Percentiles rank a stretch among this genome's conserved stretches.
phyloP scores from a whole-genome alignment of 2,113 vertebrate species.

The Tetrax tetrax region DNA sequence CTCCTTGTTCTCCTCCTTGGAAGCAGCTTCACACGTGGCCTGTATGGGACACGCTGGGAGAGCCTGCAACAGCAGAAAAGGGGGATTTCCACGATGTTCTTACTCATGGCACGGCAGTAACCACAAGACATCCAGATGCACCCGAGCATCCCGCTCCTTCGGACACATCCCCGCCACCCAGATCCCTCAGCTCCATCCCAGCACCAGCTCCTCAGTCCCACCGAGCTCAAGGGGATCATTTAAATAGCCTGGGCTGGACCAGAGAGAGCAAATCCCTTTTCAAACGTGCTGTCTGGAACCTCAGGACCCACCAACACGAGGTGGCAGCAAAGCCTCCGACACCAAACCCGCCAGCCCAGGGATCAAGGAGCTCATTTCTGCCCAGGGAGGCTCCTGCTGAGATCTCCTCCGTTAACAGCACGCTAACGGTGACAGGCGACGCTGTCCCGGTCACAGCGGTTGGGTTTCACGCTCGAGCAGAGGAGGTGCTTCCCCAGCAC shows the following conservation, averaged over 20 bases:
- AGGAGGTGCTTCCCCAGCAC: background rate
- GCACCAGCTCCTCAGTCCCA: background rate
- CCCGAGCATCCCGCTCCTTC: rapidly evolving
- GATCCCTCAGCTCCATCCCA: background rate
- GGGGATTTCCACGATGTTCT: background rate
- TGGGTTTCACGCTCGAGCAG: rapidly evolving
- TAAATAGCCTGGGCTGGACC: background rate
- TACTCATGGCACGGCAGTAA: background rate
- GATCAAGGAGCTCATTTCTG: background rate
- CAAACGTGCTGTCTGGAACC: background rate
- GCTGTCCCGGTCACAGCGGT: background rate
- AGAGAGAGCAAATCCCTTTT: background rate
- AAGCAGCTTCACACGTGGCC: slow-evolving; percentile 94
- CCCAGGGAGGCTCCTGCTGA: background rate
- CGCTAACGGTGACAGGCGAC: background rate
- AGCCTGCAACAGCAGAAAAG: slow-evolving; percentile 76
- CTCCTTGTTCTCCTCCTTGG: slow-evolving; percentile 99
- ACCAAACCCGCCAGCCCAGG: background rate
- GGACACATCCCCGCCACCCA: background rate
- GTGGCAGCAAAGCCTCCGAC: slow-evolving; percentile 64
- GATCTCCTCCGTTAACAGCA: background rate
- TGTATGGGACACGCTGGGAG: slow-evolving; percentile 96
- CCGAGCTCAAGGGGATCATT: background rate
- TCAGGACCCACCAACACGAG: slow-evolving; percentile 30
- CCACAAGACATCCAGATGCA: rapidly evolving